A percentile compares a stretch with the other conserved stretches of the same genome.
Evolutionary conservation across 1,140 invertebrate genomes (phyloP).

Genomic region (Asbolus verrucosus): DNA sequence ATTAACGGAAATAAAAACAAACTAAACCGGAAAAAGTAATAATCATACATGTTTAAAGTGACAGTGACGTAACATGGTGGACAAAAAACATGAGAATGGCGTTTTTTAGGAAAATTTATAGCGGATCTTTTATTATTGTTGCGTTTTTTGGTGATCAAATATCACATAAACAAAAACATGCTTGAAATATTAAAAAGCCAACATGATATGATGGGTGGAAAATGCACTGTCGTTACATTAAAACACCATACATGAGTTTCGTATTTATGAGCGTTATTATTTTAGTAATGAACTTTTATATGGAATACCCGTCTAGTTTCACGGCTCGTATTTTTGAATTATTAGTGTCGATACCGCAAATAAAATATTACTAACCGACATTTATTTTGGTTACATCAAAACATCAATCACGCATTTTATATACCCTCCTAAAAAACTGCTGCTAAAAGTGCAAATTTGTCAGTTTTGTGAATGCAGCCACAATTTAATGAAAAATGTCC

Average conservation of each 20-base stretch:
- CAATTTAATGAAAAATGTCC: too few species aligned
- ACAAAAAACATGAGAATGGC: conserved; percentile 8
- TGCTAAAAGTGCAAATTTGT: too few species aligned
- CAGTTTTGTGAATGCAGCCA: too few species aligned
- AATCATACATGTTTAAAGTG: neutral
- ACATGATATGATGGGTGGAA: conserved; percentile 26
- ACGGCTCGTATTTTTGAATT: neutral
- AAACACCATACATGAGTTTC: conserved; percentile 29
- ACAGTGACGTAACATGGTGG: neutral
- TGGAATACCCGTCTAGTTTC: neutral
- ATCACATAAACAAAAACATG: conserved; percentile 20
- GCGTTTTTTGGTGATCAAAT: conserved; percentile 31
- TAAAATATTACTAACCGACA: neutral
- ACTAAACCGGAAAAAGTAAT: conserved; percentile 23
- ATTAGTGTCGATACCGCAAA: neutral
- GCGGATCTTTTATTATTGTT: conserved; percentile 25
- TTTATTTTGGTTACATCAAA: too few species aligned
- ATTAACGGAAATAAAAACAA: conserved; percentile 29
- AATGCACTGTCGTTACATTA: conserved; percentile 5
- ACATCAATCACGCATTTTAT: too few species aligned
- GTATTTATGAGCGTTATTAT: conserved; percentile 32
- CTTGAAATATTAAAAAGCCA: conserved; percentile 24
- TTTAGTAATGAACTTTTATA: conserved; percentile 28
- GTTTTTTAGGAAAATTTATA: conserved; percentile 2
- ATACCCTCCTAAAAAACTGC: too few species aligned